Evolutionary conservation across 2,797 vertebrate genomes (phyloP).

Genomic region (Onychomys arenicola): DNA sequence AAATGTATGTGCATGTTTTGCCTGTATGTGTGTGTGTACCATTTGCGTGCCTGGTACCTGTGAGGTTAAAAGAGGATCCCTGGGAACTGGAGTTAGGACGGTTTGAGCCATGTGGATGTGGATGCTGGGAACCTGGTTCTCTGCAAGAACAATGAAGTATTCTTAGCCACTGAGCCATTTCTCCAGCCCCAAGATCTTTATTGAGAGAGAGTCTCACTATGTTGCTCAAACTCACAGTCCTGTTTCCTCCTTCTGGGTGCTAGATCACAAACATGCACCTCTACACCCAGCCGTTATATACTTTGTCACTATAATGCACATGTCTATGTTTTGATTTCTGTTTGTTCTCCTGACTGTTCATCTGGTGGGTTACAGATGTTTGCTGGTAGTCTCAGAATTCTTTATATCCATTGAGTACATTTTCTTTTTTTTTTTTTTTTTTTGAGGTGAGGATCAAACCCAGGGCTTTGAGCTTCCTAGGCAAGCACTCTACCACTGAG

Average conservation of each 20-base stretch:
- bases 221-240: neutral
- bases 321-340: neutral
- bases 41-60: neutral
- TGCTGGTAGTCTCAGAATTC: neutral
- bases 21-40: neutral
- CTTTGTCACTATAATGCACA: neutral
- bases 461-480: too few relatives aligned
- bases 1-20: neutral
- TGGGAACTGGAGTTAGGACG: neutral
- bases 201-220: neutral
- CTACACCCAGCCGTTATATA: neutral
- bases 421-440: too few relatives aligned
- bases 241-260: neutral
- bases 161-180: neutral
- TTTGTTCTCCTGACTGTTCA: neutral
- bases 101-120: neutral
- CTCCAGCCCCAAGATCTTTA: neutral
- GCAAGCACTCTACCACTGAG: too few relatives aligned
- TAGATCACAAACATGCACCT: neutral
- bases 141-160: neutral
- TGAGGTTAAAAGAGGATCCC: neutral
- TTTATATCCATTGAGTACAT: conserved; percentile 7
- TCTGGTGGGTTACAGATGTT: conserved; percentile 35
- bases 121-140: neutral
- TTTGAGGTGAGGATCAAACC: too few relatives aligned